phyloP scores from a whole-genome alignment of 1,140 invertebrate genomes.

The Heliothis virescens region DNA sequence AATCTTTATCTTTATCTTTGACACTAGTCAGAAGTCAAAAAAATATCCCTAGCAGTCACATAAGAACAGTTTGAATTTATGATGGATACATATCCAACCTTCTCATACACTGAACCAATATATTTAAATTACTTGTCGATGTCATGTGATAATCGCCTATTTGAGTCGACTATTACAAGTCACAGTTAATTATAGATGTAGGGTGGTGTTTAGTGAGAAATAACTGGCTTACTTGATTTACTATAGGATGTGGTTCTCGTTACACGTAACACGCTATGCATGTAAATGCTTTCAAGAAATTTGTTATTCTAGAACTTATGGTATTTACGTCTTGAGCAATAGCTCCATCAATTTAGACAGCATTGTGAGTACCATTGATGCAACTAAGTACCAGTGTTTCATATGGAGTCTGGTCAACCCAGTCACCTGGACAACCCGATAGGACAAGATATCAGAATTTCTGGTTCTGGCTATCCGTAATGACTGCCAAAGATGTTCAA shows the following conservation, averaged over 20 bases:
- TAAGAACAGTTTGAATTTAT: background rate
- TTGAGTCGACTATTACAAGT: slow-evolving; percentile 36
- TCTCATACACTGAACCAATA: slow-evolving; percentile 2
- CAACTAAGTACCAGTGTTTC: no score
- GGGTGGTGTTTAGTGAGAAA: slow-evolving; percentile 31
- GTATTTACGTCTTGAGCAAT: background rate
- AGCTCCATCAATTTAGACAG: no score
- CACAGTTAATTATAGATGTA: slow-evolving; percentile 34
- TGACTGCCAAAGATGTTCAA: no score
- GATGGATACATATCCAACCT: background rate
- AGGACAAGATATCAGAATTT: no score
- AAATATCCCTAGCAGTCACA: no score
- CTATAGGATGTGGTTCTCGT: slow-evolving; percentile 18
- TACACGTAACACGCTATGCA: slow-evolving; percentile 4
- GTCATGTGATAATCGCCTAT: slow-evolving; percentile 39
- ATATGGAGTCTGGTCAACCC: no score
- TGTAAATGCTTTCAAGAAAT: slow-evolving; percentile 20
- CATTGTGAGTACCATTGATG: no score
- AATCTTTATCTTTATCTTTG: no score
- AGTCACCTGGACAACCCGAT: no score
- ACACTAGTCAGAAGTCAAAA: no score
- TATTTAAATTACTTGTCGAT: slow-evolving; percentile 29
- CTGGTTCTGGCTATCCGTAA: no score
- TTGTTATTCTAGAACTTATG: background rate
- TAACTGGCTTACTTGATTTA: slow-evolving; percentile 20